These are phyloP conservation scores for Quiscalus mexicanus DNA, from an alignment of 2,113 vertebrate genomes.

Conservation along the genomic window DNA sequence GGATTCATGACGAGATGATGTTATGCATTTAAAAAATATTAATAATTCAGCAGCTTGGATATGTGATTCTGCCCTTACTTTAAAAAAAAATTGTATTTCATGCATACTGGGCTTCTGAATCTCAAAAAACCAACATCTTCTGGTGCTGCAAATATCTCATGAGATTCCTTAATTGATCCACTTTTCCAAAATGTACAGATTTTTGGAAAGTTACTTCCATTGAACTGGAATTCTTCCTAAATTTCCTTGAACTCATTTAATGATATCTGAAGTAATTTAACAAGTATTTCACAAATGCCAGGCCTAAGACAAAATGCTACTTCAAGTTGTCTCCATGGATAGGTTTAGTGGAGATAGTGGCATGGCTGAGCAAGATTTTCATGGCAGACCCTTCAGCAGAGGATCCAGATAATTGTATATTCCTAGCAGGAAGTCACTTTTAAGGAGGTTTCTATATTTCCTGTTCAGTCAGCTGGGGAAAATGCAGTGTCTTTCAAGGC, in stretches of 20 bases:
- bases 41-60: slow-evolving; percentile 20
- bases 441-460: background rate
- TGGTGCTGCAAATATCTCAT: slow-evolving; percentile 31
- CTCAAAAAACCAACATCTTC: slow-evolving; percentile 12
- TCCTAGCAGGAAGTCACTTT: background rate
- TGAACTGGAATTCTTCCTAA: slow-evolving; percentile 51
- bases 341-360: background rate
- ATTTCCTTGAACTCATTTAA: slow-evolving; percentile 41
- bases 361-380: background rate
- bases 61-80: slow-evolving; percentile 33
- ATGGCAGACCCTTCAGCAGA: background rate
- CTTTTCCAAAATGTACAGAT: slow-evolving; percentile 45
- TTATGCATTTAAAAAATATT: slow-evolving; percentile 3
- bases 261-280: slow-evolving; percentile 20
- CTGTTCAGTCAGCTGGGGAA: rapidly evolving
- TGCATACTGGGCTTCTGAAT: slow-evolving; percentile 30
- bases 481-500: background rate
- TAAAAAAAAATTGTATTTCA: slow-evolving; percentile 47
- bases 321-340: background rate
- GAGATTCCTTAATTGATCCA: slow-evolving; percentile 63
- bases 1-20: background rate
- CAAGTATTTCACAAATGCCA: slow-evolving; percentile 33
- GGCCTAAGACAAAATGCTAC: slow-evolving; percentile 2
- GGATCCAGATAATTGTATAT: background rate
- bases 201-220: slow-evolving; percentile 56